Conservation (phyloP, 1,140 invertebrate genomes). For the Andricus grossulariae region DNA sequence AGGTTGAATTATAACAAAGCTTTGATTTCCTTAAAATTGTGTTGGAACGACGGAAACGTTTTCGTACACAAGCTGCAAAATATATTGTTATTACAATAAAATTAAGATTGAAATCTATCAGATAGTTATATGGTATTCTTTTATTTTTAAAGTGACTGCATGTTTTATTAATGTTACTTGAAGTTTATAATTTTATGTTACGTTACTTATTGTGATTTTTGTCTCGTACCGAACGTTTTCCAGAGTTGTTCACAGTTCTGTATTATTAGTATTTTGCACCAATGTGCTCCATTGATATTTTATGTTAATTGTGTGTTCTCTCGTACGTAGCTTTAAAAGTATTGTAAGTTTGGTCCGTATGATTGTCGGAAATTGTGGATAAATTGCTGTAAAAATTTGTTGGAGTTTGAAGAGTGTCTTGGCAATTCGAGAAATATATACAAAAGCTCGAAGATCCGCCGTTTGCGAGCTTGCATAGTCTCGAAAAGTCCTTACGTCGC, state of each 20-base stretch:
- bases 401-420: not conserved
- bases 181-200: not conserved
- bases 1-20: constrained; percentile 13
- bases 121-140: too few species aligned
- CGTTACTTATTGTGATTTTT: too few species aligned
- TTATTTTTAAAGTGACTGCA: too few species aligned
- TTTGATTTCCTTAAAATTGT: not conserved
- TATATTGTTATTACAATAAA: too few species aligned
- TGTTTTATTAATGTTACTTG: not conserved
- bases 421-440: not conserved
- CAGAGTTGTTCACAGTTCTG: not conserved
- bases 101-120: too few species aligned
- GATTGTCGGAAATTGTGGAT: not conserved
- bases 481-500: not conserved
- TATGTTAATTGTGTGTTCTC: not conserved
- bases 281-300: not conserved
- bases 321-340: not conserved
- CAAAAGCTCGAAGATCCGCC: constrained; percentile 43
- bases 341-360: not conserved
- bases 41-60: constrained; percentile 7
- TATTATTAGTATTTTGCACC: not conserved
- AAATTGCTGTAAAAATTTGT: not conserved
- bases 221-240: not conserved
- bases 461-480: constrained; percentile 33
- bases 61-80: not conserved